A percentile compares a stretch with the other conserved stretches of the same genome.
Evolutionary conservation across 2,888 invertebrate genomes (phyloP).

Genomic region (Melanargia galathea): DNA sequence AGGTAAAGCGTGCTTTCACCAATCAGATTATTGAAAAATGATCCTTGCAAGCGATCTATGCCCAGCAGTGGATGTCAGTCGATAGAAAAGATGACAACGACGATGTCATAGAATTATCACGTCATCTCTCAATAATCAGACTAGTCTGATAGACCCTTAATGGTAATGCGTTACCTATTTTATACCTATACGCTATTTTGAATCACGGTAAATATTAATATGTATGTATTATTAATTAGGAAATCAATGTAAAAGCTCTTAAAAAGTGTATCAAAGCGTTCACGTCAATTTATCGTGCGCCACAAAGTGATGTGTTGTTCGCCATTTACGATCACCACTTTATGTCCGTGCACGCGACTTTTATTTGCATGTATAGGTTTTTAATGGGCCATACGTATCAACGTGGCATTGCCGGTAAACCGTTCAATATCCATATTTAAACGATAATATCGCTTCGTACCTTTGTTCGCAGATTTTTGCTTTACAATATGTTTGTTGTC

Average conservation of each 20-base stretch:
- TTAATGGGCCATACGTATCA: slow-evolving; percentile 70
- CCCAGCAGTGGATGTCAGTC: no score
- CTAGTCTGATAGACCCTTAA: no score
- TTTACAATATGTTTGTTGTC: background rate
- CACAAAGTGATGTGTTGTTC: slow-evolving; percentile 70
- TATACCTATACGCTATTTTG: no score
- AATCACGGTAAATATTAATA: no score
- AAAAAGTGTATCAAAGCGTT: slow-evolving; percentile 48
- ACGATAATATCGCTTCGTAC: background rate
- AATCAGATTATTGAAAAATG: no score
- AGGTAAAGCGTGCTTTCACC: no score
- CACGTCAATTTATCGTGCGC: slow-evolving; percentile 62
- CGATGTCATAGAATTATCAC: no score
- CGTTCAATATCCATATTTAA: slow-evolving; percentile 8
- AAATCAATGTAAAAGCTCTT: slow-evolving; percentile 1
- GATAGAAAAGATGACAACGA: no score
- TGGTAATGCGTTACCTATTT: no score
- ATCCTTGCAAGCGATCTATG: background rate
- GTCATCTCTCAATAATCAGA: no score
- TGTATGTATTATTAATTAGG: background rate
- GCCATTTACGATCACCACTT: slow-evolving; percentile 64
- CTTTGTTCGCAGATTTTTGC: background rate
- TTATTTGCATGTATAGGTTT: slow-evolving; percentile 73
- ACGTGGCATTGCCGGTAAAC: slow-evolving; percentile 55
- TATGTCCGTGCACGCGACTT: slow-evolving; percentile 67